These are phyloP conservation scores for Leptinotarsa lineolata DNA, from an alignment of 1,140 invertebrate genomes.

Conservation along the genomic window DNA sequence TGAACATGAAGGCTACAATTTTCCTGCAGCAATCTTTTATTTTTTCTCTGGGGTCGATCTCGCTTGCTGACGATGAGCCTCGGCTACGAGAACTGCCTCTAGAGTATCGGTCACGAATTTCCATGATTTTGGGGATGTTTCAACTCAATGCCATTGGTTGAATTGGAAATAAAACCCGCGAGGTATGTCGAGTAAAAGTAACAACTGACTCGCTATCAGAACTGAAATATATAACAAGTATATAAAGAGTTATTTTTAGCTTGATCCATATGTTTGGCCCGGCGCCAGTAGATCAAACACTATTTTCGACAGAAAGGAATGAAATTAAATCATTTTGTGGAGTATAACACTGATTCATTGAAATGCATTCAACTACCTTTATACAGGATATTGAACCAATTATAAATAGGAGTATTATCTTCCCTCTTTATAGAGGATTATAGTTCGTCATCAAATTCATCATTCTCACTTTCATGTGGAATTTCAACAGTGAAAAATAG, in stretches of 20 bases:
- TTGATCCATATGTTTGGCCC: constrained; percentile 9
- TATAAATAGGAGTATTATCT: too few relatives aligned
- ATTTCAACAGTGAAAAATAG: too few relatives aligned
- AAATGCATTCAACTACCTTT: not conserved
- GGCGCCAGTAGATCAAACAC: constrained; percentile 1
- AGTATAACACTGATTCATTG: not conserved
- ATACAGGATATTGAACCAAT: too few relatives aligned
- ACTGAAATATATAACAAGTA: not conserved
- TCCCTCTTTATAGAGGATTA: too few relatives aligned
- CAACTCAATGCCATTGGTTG: not conserved
- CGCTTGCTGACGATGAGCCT: constrained; percentile 22
- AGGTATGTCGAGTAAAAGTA: constrained; percentile 7
- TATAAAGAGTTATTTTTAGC: constrained; percentile 1
- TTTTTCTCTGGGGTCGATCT: constrained; percentile 59
- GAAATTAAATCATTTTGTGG: not conserved
- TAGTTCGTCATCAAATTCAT: too few relatives aligned
- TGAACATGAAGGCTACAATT: constrained; percentile 88
- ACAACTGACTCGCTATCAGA: not conserved
- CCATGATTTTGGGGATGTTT: not conserved
- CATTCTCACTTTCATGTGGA: too few relatives aligned
- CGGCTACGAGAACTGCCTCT: constrained; percentile 18
- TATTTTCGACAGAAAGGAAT: not conserved
- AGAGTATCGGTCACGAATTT: constrained; percentile 17
- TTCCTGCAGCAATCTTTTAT: constrained; percentile 83
- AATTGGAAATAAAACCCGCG: not conserved